Evolutionary conservation across 2,797 vertebrate genomes (phyloP).

Genomic region (Sebastes taczanowskii): DNA sequence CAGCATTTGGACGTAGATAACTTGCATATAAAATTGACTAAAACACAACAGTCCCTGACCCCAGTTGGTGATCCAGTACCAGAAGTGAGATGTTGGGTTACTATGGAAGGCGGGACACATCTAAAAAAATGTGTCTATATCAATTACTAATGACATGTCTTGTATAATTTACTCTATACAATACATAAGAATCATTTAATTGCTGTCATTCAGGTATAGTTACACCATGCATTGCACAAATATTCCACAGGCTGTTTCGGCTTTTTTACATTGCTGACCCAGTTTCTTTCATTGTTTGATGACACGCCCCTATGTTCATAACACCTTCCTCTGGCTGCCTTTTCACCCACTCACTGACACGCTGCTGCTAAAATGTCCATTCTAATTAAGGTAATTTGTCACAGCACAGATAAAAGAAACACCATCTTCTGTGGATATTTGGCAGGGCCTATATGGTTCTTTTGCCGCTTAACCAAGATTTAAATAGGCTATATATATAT

Average conservation of each 20-base stretch:
- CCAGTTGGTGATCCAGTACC: neutral
- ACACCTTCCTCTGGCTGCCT: slow-evolving; percentile 15
- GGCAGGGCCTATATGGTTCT: neutral
- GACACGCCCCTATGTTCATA: slow-evolving; percentile 51
- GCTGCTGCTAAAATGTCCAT: slow-evolving; percentile 1
- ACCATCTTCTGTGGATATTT: neutral
- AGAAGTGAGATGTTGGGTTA: neutral
- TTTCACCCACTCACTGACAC: slow-evolving; percentile 29
- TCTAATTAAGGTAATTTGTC: slow-evolving; percentile 11
- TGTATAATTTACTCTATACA: neutral
- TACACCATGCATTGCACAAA: neutral
- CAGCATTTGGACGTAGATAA: neutral
- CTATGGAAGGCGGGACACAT: neutral
- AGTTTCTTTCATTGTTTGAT: slow-evolving; percentile 53
- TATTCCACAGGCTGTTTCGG: slow-evolving; percentile 8
- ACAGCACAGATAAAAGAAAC: neutral
- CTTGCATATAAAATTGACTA: neutral
- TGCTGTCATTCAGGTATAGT: neutral
- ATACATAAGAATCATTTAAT: neutral
- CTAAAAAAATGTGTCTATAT: neutral
- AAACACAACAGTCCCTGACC: neutral
- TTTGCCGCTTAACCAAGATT: neutral
- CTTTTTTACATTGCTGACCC: slow-evolving; percentile 55
- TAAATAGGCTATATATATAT: neutral
- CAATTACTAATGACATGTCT: neutral